Base-by-base conservation (phyloP, 2,888 invertebrate genomes). In the Apeira syringaria region DNA sequence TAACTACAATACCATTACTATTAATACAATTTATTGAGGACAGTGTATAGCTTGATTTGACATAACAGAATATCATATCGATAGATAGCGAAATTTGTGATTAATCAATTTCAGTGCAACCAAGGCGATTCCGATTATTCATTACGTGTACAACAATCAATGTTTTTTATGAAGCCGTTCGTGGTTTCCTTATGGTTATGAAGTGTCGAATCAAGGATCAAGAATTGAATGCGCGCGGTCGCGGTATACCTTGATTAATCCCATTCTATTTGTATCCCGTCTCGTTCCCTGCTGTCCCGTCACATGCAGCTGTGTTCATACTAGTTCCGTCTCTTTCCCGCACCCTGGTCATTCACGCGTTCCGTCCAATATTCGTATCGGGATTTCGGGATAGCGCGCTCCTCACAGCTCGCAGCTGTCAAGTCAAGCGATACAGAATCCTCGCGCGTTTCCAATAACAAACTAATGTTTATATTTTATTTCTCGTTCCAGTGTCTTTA, bases 341-440 rank as follows among this genome's bases (percentile, higher is more conserved):
- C 77, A 56, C 69, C 63, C 62, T 60, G 67, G 56, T 80, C 86
- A 87, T 85, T 90, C 83, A 80, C 68, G 73, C 81, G 72, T 57
- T 69, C 68, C 68, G 64, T 74, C 71, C 70, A 73, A 76, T 87
- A 82, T 79, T 82, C 80, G 77, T 77, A 82, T 78, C 76, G 77
- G 87, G 87, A 85, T 83, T 86, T 74, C 79, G 80, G 88, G 87
- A 86, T 84, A 82, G 74, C 78, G 67, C 76, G 78, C 73, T 75
- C 73, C 3, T 15, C 2, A 79, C 85, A 90, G 89, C 84, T 91
- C 2, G 80, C 85, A 90, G 89, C 84, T 91, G 91, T 86, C 90
- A 89, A 84, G 81, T 78, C 79, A 78, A 80, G 82, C 80, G 70
- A 75, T 78, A 79, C 80, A 70, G 60, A 59, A 60, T 45, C 56